Base-by-base conservation (phyloP, 2,797 vertebrate species). In the Pteronotus mesoamericanus region DNA sequence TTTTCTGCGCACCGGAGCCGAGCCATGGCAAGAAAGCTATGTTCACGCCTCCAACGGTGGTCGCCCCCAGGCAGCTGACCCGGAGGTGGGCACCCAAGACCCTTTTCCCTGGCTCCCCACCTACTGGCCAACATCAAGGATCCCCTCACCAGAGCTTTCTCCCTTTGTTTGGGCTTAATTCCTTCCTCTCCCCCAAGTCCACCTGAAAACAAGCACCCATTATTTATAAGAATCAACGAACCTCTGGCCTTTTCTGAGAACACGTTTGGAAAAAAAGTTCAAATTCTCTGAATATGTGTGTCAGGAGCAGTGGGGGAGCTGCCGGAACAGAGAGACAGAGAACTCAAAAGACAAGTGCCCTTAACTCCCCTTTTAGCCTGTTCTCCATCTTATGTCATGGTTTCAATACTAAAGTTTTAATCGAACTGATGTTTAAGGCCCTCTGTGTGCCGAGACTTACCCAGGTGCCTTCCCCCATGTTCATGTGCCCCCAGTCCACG, bases 171-270 rank as follows among this genome's bases (percentile, higher is more conserved):
- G 24, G 68, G 1, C 26, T 90, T 91, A 64, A 32, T 19, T 87
- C 92, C 75, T 66, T 68, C 18, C 34, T 55, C 34, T 18, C 3
- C 34, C 39, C 10, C 15, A 46, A 78, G 48, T 61, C n/a, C 46
- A 55, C 24, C 44, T 3, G 0, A 69, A 79, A 94, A 78, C 8
- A 7, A 78, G 34, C 7, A 77, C 18, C 51, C 55, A 37, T 59
- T 86, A 57, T 37, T 61, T 78, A 3, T 66, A 74, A 71, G 19
- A 82, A 39, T 26, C 1, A 0, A 24, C 19, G n/a, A 77, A 19
- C 89, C 32, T 84, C 46, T 21, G 71, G n/a, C n/a, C 26, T 55
- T 39, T 92, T 26, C 42, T 37, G 55, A 86, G 39, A 84, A 94
- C 1, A 44, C 11, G 29, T 72, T 57, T 89, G 26, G 42, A 55